Base-by-base conservation (phyloP, 2,797 vertebrate genomes). In the Kryptolebias ocellatus region DNA sequence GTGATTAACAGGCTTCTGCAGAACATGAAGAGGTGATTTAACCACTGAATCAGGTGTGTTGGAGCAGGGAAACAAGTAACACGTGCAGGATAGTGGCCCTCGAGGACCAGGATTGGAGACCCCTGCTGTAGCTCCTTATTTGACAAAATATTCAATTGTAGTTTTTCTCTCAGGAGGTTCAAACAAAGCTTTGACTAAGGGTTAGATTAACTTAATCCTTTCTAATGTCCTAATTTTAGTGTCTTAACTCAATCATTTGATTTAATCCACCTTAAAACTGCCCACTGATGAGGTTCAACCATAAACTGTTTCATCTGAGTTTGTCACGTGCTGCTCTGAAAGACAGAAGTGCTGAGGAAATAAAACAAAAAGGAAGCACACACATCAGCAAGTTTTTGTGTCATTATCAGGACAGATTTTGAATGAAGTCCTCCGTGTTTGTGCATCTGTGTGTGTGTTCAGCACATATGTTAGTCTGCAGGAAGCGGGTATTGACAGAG, bases 401-500 rank as follows among this genome's bases (percentile, higher is more conserved):
- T 67, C 65, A 67, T 80, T 70, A 72, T 60, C 29, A 51, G 60
- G 70, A 83, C 42, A 28, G 72, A 78, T 70, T 72, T 56, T 47
- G 56, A 63, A 67, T 73, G 47, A 54, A 76, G 62, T 63, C 56
- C 51, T 55, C 56, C 1, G 11, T 50, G 20, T 62, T 31, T 54
- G 61, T 28, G 28, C 14, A 47, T 58, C 47, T 28, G 44, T 44
- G 67, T 44, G 57, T 14, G 10, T 42, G 24, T 55, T 17, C 47
- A 56, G 70, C 18, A 53, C 58, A 78, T 79, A 72, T 85, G 72
- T 85, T 58, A 75, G 62, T 76, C 71, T 83, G 72, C 51, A 61
- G 72, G 73, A 86, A 79, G 58, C 62, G 5, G 75, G 63, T 78
- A 68, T 80, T 83, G 83, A 83, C 80, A 81, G 69, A 74, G 44